Conservation (phyloP, 2,888 invertebrate species). For the Drosophila antonietae region DNA sequence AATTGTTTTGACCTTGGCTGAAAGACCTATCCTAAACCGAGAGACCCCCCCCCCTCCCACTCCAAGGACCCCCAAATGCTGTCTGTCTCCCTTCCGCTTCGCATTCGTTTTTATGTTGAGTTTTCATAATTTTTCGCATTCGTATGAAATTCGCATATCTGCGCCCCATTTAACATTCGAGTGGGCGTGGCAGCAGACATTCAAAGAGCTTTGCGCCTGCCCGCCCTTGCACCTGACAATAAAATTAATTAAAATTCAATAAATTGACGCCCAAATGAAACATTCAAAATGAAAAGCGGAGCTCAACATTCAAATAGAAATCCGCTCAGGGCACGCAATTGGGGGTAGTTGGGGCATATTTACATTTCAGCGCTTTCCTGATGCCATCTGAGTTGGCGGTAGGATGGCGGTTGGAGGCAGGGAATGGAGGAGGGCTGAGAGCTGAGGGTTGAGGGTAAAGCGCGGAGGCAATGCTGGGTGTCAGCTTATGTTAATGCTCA, state of each 20-base stretch:
- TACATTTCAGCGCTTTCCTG: slow-evolving; percentile 28
- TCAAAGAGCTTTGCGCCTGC: slow-evolving; percentile 54
- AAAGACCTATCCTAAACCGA: slow-evolving; percentile 19
- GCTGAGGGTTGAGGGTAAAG: background rate
- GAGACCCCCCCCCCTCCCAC: background rate
- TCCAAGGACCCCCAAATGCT: background rate
- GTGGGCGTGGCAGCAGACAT: slow-evolving; percentile 44
- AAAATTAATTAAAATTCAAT: slow-evolving; percentile 79
- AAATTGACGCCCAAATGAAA: slow-evolving; percentile 69
- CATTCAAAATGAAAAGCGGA: slow-evolving; percentile 44
- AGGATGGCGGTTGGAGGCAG: background rate
- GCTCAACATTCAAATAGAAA: slow-evolving; percentile 19
- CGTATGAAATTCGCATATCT: slow-evolving; percentile 55
- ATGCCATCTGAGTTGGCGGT: background rate
- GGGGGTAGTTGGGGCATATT: background rate
- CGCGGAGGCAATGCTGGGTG: slow-evolving; percentile 23
- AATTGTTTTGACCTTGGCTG: slow-evolving; percentile 69
- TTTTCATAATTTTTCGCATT: slow-evolving; percentile 68
- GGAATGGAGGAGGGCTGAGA: too few relatives aligned
- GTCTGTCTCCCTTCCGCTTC: background rate
- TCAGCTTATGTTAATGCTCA: slow-evolving; percentile 76
- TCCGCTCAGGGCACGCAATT: background rate
- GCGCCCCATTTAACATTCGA: slow-evolving; percentile 32
- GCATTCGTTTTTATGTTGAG: slow-evolving; percentile 59
- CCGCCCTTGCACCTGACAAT: slow-evolving; percentile 45